Conservation (phyloP, 2,888 invertebrate species). For the Panopea generosa region DNA sequence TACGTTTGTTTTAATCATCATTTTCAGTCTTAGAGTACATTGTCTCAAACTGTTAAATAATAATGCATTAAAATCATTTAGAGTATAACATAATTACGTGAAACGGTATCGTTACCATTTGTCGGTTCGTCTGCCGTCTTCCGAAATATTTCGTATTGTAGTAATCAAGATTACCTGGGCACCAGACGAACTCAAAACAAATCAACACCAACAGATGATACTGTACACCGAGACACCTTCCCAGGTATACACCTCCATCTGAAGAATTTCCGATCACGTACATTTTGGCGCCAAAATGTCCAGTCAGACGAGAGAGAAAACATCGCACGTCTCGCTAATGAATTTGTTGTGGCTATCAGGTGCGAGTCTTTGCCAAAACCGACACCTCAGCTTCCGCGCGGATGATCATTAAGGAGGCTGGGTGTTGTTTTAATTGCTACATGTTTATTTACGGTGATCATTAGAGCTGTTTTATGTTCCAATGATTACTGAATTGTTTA, state of each 20-base stretch:
- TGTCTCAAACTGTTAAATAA: no score
- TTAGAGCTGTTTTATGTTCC: constrained; percentile 9
- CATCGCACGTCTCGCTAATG: constrained; percentile 35
- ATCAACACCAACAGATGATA: no score
- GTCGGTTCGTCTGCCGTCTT: no score
- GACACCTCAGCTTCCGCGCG: constrained; percentile 16
- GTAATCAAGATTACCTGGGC: no score
- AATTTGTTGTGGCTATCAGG: constrained; percentile 33
- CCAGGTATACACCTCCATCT: constrained; percentile 11
- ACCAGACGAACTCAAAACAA: no score
- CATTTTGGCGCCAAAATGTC: constrained; percentile 45
- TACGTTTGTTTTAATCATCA: no score
- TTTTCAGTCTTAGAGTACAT: no score
- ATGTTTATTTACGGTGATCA: constrained; percentile 20
- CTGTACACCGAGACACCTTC: constrained; percentile 4
- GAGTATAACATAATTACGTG: no score
- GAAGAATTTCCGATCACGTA: constrained; percentile 28
- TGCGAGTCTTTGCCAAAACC: constrained; percentile 11
- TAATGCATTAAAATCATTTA: no score
- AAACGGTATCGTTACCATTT: no score
- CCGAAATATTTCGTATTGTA: no score
- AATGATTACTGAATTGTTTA: neutral
- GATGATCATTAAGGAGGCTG: neutral
- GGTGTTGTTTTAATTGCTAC: constrained; percentile 18
- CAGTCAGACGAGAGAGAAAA: constrained; percentile 31